Evolutionary conservation across 53 echinoderm and acorn worm species (phyloP), one percentile per base, ranked within the genome.

Genomic region (Apostichopus leukothele): DNA sequence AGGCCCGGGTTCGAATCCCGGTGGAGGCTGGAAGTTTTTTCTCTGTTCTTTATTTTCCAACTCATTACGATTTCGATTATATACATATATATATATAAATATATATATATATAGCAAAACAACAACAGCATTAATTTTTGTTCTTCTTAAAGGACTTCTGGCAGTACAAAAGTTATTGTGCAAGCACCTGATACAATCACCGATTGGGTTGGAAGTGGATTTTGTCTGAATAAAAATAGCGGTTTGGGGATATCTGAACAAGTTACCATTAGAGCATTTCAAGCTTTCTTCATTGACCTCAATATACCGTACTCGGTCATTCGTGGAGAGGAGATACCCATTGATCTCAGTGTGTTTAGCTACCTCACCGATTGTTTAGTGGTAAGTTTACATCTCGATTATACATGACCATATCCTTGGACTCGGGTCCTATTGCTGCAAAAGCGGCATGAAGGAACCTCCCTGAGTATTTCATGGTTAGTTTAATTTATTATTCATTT

Each of bases 251-350:
- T 96, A 9, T 94, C 94, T 0, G 92, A 93, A 12, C 89, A 92
- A 5, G 84, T 93, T 57, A 89, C 78, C 50, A 84, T 96, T 8
- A 92, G 13, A 54, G 91, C 91, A 16, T 95, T 88, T 86, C 92
- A 93, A 60, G 91, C 93, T 1, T 96, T 95, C 87, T 95, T 95
- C 73, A 88, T 93, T 3, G 93, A 93, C 27, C 89, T 93, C 63
- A 71, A 74, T 11, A 89, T 96, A 5, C 96, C 94, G 8, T 95
- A 95, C 76, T 96, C 96, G 5, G 96, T 95, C 52, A 95, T 96
- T 71, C 93, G 94, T 7, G 91, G 90, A 10, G 96, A 96, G 57
- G 80, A 88, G 5, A 87, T 94, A 1, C 91, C 94, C 0, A 77
- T 96, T 18, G 85, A 90, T 25, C 88, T 95, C 50, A 89, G 67